phyloP scores from a whole-genome alignment of 2,113 vertebrate genomes.

The Cathartes aura region DNA sequence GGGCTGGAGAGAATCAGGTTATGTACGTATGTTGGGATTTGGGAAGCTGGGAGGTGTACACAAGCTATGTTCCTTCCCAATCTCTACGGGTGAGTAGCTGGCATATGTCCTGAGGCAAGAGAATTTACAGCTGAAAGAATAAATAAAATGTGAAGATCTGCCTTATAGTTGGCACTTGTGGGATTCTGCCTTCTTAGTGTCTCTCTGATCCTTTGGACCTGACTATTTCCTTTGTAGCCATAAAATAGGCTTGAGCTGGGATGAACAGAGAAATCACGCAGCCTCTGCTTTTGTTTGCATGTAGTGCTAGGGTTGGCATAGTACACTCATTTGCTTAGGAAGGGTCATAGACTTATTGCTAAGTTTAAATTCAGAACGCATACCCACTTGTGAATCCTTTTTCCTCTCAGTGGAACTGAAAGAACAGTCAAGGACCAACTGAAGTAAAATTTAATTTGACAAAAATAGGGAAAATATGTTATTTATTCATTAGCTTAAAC shows the following conservation, averaged over 20 bases:
- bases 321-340: background rate
- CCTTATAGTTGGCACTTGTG: background rate
- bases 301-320: background rate
- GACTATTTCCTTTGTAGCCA: background rate
- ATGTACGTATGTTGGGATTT: accelerated
- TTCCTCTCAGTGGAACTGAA: background rate
- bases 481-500: background rate
- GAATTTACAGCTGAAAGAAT: background rate
- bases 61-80: background rate
- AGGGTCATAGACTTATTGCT: background rate
- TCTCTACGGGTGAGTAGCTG: background rate
- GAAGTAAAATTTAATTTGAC: background rate
- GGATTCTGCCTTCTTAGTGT: background rate
- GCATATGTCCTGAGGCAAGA: background rate
- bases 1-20: background rate
- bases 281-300: background rate
- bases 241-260: background rate
- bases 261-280: background rate
- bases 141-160: background rate
- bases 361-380: background rate
- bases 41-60: background rate
- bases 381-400: background rate
- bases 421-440: background rate
- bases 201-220: background rate
- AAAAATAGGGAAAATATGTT: background rate